Percentiles rank a stretch among this genome's conserved stretches.
phyloP scores from a whole-genome alignment of 92 coral and sea anemone genomes.

The Scolanthus callimorphus region DNA sequence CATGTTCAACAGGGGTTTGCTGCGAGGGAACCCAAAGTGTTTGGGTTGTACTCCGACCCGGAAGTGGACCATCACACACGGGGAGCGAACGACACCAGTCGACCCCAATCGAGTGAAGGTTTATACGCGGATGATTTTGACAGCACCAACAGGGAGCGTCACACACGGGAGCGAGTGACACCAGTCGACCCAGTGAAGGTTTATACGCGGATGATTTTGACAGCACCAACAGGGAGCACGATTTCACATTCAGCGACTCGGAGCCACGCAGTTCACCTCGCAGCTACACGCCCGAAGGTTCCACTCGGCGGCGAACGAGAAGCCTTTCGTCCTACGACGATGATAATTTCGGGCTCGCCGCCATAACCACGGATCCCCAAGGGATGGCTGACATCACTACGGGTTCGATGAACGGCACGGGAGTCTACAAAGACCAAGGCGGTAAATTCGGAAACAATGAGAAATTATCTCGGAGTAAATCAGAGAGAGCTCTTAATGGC shows the following conservation, averaged over 20 bases:
- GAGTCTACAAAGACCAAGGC: not conserved
- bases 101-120: too few relatives aligned
- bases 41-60: too few relatives aligned
- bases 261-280: not conserved
- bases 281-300: not conserved
- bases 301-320: conserved; percentile 18
- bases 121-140: too few relatives aligned
- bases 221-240: not conserved
- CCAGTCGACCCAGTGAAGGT: too few relatives aligned
- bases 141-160: too few relatives aligned
- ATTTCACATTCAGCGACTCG: not conserved
- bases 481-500: conserved; percentile 20
- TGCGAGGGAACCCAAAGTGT: too few relatives aligned
- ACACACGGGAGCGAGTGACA: too few relatives aligned
- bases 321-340: conserved; percentile 31
- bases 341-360: conserved; percentile 27
- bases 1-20: too few relatives aligned
- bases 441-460: too few relatives aligned
- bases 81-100: too few relatives aligned
- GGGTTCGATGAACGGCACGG: not conserved
- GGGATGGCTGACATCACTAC: not conserved
- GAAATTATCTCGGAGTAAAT: conserved; percentile 15
- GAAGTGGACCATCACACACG: too few relatives aligned
- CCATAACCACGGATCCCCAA: conserved; percentile 4
- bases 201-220: too few relatives aligned